Conservation (phyloP, 2,113 vertebrate genomes). For the Maccullochella peelii region DNA sequence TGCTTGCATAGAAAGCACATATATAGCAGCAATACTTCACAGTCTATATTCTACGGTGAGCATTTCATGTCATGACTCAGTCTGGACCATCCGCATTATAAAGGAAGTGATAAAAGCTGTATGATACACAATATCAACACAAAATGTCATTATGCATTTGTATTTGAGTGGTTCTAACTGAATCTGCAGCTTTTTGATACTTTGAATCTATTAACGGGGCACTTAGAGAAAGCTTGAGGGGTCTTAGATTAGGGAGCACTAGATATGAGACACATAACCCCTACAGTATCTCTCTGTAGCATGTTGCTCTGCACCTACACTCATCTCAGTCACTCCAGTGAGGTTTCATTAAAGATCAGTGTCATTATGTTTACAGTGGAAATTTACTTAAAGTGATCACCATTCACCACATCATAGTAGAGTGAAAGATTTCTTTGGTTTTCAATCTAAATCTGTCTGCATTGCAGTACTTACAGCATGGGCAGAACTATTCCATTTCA, state of each 20-base stretch:
- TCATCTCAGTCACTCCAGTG: constrained; percentile 31
- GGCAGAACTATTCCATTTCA: constrained; percentile 36
- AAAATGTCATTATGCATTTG: constrained; percentile 42
- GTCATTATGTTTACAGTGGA: constrained; percentile 49
- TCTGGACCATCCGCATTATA: constrained; percentile 36
- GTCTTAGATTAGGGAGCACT: constrained; percentile 71
- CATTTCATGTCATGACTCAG: constrained; percentile 57
- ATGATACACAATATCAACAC: constrained; percentile 32
- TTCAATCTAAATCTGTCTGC: constrained; percentile 32
- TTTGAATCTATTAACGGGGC: constrained; percentile 51
- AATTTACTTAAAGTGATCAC: constrained; percentile 23
- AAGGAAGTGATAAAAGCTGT: constrained; percentile 37
- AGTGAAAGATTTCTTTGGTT: constrained; percentile 32
- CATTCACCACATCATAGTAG: constrained; percentile 8
- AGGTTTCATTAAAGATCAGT: constrained; percentile 29
- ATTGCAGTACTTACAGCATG: constrained; percentile 53
- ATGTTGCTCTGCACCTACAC: constrained; percentile 64
- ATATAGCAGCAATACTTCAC: constrained; percentile 81
- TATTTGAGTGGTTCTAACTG: constrained; percentile 51
- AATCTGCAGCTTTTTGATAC: constrained; percentile 65
- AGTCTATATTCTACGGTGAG: constrained; percentile 45
- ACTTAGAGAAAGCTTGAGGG: constrained; percentile 49
- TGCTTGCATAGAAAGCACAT: constrained; percentile 81
- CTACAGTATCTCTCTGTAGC: constrained; percentile 58
- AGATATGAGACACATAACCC: constrained; percentile 52